Evolutionary conservation across 2,888 invertebrate genomes (phyloP).

Genomic region (Cristatella mucedo): DNA sequence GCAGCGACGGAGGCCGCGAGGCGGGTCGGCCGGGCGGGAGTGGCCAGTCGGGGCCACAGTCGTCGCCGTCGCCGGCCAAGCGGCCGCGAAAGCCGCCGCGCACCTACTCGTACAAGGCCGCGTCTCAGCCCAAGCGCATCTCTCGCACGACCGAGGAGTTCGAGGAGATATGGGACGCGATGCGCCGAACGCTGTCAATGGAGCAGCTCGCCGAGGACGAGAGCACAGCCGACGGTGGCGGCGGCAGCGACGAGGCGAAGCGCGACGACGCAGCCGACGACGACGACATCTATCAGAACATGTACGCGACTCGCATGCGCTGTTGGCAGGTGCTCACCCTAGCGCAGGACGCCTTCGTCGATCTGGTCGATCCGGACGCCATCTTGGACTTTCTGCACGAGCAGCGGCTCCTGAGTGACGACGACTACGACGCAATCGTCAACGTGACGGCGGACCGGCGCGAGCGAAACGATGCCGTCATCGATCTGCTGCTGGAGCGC

Average conservation of each 20-base stretch:
- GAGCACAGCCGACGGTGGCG: not conserved
- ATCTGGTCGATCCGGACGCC: not conserved
- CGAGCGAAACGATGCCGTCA: not conserved
- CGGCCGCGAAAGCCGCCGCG: conserved; percentile 5
- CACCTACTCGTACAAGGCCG: conserved; percentile 7
- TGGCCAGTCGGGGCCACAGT: not conserved
- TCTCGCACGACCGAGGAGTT: conserved; percentile 8
- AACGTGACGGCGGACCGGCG: not conserved
- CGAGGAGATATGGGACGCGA: conserved; percentile 6
- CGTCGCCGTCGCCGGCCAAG: not conserved
- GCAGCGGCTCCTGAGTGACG: conserved; percentile 3
- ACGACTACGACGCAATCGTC: not conserved
- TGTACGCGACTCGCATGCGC: conserved; percentile 6
- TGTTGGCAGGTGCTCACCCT: conserved; percentile 6
- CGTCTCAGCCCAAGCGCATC: conserved; percentile 6
- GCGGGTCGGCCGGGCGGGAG: conserved; percentile 1
- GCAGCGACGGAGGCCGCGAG: too few relatives aligned
- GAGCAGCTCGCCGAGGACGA: conserved; percentile 3
- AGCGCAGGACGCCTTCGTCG: conserved; percentile 1
- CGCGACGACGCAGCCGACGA: conserved; percentile 3
- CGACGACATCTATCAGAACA: conserved; percentile 6
- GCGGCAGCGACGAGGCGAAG: conserved; percentile 2
- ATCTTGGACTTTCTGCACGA: conserved; percentile 4
- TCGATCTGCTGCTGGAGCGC: conserved; percentile 6
- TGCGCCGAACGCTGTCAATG: conserved; percentile 2